A percentile compares a stretch with the other conserved stretches of the same genome.
Conservation (phyloP, 2,113 vertebrate species). For the Sapajus apella region DNA sequence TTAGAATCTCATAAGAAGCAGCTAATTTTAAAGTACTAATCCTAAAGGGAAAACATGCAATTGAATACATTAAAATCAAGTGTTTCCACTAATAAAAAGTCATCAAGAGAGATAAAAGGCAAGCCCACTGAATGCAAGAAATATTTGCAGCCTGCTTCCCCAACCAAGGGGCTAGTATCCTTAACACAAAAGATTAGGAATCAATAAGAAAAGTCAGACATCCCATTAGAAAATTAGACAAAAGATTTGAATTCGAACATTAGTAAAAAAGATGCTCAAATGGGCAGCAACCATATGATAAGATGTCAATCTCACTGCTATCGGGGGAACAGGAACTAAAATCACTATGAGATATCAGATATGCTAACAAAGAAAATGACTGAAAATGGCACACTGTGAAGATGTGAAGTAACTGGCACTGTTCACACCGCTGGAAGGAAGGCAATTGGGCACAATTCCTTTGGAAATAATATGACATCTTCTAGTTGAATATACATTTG, state of each 20-base stretch:
- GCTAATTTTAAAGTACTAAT: not conserved
- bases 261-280: not conserved
- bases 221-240: not conserved
- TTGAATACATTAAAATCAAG: not conserved
- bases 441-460: not conserved
- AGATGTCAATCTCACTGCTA: not conserved
- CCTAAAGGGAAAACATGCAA: not conserved
- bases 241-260: not conserved
- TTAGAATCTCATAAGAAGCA: not conserved
- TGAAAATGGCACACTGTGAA: not conserved
- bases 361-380: not conserved
- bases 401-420: not conserved
- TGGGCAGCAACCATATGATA: not conserved
- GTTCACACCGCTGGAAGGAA: not conserved
- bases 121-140: not conserved
- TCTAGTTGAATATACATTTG: not conserved
- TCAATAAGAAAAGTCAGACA: not conserved
- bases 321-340: not conserved
- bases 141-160: not conserved
- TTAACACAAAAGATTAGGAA: not conserved
- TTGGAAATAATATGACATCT: not conserved
- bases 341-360: not conserved
- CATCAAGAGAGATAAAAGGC: not conserved
- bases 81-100: not conserved
- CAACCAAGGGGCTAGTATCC: not conserved